Conservation (phyloP, 2,113 vertebrate genomes). For the Corynorhinus townsendii region DNA sequence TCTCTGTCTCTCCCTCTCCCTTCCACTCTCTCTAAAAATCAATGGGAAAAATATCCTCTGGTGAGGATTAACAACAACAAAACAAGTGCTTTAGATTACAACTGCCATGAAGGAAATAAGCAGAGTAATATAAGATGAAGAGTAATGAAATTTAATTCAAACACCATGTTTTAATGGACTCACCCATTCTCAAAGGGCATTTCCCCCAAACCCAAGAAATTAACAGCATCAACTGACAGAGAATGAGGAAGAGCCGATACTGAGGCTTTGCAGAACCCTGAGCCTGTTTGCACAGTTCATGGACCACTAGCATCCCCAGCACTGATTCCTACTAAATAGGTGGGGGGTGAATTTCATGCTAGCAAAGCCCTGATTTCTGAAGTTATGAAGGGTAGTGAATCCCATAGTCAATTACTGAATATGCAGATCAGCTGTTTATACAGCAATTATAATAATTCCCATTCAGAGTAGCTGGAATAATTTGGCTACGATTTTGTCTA, state of each 20-base stretch:
- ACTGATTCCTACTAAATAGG: not conserved
- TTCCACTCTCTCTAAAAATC: no score
- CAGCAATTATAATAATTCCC: not conserved
- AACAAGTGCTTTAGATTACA: not conserved
- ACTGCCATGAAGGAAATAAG: not conserved
- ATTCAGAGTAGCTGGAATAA: not conserved
- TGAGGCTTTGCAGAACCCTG: not conserved
- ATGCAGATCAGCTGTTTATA: not conserved
- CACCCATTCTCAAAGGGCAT: not conserved
- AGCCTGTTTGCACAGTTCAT: not conserved
- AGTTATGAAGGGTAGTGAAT: not conserved
- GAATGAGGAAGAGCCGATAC: not conserved
- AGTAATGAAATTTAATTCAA: not conserved
- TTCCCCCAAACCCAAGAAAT: not conserved
- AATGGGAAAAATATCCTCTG: no score
- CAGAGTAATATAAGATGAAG: not conserved
- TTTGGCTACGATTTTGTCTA: not conserved
- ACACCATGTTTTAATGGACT: not conserved
- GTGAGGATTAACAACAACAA: no score
- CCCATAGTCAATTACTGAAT: not conserved
- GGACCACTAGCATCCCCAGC: not conserved
- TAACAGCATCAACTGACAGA: not conserved
- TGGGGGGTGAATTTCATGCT: not conserved
- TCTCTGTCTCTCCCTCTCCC: no score
- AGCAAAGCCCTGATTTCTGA: not conserved